These are phyloP conservation scores for Clitarchus hookeri DNA, from an alignment of 2,888 invertebrate genomes.

Conservation along the genomic window DNA sequence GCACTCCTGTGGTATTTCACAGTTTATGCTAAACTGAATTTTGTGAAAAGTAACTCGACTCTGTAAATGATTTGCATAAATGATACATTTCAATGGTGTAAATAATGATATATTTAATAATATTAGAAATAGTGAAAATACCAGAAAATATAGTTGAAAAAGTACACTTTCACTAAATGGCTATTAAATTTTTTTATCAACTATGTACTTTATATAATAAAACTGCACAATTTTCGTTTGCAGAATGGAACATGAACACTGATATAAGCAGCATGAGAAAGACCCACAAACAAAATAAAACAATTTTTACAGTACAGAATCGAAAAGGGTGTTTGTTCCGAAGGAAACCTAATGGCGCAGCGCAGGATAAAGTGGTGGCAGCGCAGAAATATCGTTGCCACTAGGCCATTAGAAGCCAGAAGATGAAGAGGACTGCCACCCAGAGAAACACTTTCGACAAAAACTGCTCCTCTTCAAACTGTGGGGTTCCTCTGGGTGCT, in stretches of 20 bases:
- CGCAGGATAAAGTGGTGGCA: no score
- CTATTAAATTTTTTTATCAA: not conserved
- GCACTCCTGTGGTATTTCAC: not conserved
- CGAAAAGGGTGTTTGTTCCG: not conserved
- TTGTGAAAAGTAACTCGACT: no score
- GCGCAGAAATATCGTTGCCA: not conserved
- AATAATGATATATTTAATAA: no score
- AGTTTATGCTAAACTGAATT: no score
- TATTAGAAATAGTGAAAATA: not conserved
- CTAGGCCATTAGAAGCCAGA: slow-evolving; percentile 90
- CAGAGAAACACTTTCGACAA: slow-evolving; percentile 91
- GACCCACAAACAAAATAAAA: not conserved
- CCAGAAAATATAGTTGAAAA: not conserved
- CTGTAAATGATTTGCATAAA: no score
- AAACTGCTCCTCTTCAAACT: slow-evolving; percentile 89
- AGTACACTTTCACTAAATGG: not conserved
- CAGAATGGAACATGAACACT: no score
- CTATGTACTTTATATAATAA: not conserved
- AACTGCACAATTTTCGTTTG: no score
- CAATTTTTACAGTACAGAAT: not conserved
- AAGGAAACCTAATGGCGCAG: not conserved
- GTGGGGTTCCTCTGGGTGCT: slow-evolving; percentile 82
- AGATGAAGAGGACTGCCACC: slow-evolving; percentile 87
- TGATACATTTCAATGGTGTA: not conserved
- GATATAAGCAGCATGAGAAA: not conserved